phyloP scores from a whole-genome alignment of 2,797 vertebrate species.

The Ibycter americanus region DNA sequence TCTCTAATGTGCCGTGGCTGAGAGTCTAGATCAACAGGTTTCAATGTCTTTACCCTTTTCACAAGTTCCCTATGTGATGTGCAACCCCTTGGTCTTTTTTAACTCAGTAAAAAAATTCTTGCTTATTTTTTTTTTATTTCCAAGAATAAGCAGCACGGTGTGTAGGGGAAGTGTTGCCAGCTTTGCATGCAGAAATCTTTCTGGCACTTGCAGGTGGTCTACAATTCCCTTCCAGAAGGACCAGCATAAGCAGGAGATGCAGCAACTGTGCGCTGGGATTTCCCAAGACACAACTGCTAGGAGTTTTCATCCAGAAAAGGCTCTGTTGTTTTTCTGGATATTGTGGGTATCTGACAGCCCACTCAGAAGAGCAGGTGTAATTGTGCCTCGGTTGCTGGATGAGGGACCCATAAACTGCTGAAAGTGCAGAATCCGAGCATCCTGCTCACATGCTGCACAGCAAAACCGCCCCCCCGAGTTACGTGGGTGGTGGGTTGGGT shows the following conservation, averaged over 20 bases:
- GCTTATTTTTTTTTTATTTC: not conserved
- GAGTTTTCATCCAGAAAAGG: not conserved
- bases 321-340: not conserved
- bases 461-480: not conserved
- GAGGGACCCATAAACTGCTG: not conserved
- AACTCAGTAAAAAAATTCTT: not conserved
- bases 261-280: not conserved
- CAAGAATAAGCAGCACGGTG: accelerated
- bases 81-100: not conserved
- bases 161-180: not conserved
- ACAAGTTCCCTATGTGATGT: not conserved
- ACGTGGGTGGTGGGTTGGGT: accelerated
- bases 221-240: not conserved
- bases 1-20: not conserved
- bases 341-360: not conserved
- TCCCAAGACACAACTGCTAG: not conserved
- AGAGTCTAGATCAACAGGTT: not conserved
- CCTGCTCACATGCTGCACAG: not conserved
- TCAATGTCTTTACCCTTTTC: not conserved
- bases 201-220: not conserved
- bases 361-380: not conserved
- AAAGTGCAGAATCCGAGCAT: not conserved
- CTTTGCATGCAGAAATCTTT: not conserved
- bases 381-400: not conserved
- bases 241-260: not conserved